Percentiles rank a stretch among this genome's conserved stretches.
Evolutionary conservation across 2,888 invertebrate species (phyloP).

Genomic region (Agrypnus murinus): DNA sequence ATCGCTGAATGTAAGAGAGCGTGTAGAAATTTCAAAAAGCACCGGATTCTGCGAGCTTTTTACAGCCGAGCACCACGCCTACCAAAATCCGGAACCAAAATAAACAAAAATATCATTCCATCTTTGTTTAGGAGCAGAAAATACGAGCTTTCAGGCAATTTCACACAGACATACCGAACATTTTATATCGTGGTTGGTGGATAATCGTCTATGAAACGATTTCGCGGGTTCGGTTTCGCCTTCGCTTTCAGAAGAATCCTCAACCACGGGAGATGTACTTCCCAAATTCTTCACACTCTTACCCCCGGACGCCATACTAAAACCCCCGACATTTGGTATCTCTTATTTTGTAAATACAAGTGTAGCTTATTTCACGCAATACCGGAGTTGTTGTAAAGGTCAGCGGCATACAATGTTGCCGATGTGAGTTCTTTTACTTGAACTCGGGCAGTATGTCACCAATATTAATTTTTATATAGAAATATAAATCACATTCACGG

Average conservation of each 20-base stretch:
- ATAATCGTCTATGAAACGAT: conserved; percentile 85
- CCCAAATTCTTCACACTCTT: conserved; percentile 68
- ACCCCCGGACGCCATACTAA: conserved; percentile 66
- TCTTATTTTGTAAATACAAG: conserved; percentile 36
- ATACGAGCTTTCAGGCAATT: conserved; percentile 53
- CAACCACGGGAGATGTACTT: conserved; percentile 67
- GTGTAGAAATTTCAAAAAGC: conserved; percentile 36
- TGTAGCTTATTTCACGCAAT: conserved; percentile 46
- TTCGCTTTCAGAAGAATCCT: conserved; percentile 87
- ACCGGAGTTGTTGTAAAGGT: conserved; percentile 43
- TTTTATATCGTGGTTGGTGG: conserved; percentile 88
- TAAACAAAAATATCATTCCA: conserved; percentile 61
- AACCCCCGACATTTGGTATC: conserved; percentile 54
- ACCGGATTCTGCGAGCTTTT: conserved; percentile 40
- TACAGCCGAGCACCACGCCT: conserved; percentile 55
- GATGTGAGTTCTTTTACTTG: background rate
- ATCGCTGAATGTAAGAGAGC: conserved; percentile 14
- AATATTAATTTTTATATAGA: no score
- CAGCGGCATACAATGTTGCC: conserved; percentile 48
- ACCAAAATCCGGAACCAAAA: conserved; percentile 55
- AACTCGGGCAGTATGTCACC: no score
- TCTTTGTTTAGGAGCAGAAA: conserved; percentile 57
- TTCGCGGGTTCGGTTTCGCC: conserved; percentile 86
- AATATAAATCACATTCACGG: no score
- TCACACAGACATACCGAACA: conserved; percentile 79